phyloP scores from a whole-genome alignment of 2,113 vertebrate genomes.

The Labrus mixtus region DNA sequence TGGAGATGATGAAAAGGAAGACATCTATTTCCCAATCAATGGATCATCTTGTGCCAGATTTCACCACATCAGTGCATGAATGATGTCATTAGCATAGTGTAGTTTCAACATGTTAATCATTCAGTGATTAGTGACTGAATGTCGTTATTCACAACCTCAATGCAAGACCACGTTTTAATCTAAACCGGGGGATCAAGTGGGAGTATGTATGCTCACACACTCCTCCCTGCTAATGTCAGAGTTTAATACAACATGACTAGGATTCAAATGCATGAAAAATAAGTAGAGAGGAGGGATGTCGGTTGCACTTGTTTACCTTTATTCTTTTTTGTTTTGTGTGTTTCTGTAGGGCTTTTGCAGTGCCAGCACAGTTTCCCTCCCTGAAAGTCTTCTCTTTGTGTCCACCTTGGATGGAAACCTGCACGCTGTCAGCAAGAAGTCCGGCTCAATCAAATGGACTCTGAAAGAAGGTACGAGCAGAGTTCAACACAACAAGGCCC shows the following conservation, averaged over 20 bases:
- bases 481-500: not conserved
- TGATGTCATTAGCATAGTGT: not conserved
- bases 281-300: not conserved
- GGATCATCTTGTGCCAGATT: not conserved
- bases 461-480: conserved; percentile 94
- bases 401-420: conserved; percentile 97
- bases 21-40: not conserved
- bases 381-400: conserved; percentile 95
- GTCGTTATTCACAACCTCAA: conserved; percentile 13
- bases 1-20: not conserved
- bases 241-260: not conserved
- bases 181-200: not conserved
- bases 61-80: not conserved
- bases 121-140: conserved; percentile 18
- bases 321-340: not conserved
- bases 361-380: conserved; percentile 90
- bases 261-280: not conserved
- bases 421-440: conserved; percentile 96
- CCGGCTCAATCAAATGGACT: conserved; percentile 97
- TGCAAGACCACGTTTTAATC: not conserved
- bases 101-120: not conserved
- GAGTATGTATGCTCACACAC: not conserved
- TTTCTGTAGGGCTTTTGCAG: conserved; percentile 82
- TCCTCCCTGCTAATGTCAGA: not conserved
- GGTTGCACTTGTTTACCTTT: not conserved